Evolutionary conservation across 1,140 invertebrate species (phyloP), one percentile per base, ranked within the genome.

Genomic region (Cepaea nemoralis): DNA sequence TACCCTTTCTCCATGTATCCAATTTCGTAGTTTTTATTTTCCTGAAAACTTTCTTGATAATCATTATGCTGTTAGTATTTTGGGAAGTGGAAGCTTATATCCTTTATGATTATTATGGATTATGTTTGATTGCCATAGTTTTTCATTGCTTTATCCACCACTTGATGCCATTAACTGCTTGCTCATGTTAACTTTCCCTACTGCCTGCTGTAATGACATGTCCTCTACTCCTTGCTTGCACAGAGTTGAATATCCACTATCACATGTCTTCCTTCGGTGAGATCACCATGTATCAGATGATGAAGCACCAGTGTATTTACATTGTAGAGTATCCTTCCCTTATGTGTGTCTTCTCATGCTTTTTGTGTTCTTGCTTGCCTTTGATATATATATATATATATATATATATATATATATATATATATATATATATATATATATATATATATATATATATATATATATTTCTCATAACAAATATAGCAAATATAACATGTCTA

Each of bases 201-300:
- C 66, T 12, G 3, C 66, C 27, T 39, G 16, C 66, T 24, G n/a
- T 14, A 37, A 39, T 35, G 33, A 33, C 66, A 3, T 69, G 66
- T 14, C 66, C 66, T 33, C 22, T 24, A 35, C n/a, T 40, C 67
- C 33, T 40, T 70, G 12, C 37, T 2, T 45, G 69, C 5, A 22
- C 59, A 63, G 75, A 67, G 37, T 40, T n/a, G 40, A 69, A 69
- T 31, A 94, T 98, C 87, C 95, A 97, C 92, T 96, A 97, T 93
- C 97, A 99, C 91, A 99, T 99, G 98, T 99, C 98, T 55, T 99
- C 97, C 63, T 99, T 99, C 92, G 97, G 97, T 86, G 98, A 99
- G 93, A 97, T 96, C 27, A 95, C 97, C 59, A 98, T 97, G 82
- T 94, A 99, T 89, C 97, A 96, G 90, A 97, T 97, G 90, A 92